Conservation (phyloP, 2,888 invertebrate genomes). For the Limnephilus auricula region DNA sequence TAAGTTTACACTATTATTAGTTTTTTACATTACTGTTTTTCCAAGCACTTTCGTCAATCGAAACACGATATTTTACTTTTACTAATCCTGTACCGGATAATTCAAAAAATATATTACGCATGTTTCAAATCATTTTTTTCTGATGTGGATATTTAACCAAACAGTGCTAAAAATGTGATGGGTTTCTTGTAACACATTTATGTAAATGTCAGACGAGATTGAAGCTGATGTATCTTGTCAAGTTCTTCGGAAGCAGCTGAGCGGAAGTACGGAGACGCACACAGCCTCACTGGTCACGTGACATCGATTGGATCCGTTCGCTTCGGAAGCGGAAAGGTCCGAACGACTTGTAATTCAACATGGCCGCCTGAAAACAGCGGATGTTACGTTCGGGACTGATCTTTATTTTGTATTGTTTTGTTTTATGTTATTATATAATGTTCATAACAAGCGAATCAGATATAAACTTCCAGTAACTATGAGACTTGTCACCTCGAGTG, state of each 20-base stretch:
- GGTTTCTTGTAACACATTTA: not conserved
- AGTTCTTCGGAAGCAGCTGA: constrained; percentile 55
- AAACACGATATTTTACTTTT: not conserved
- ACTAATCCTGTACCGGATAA: not conserved
- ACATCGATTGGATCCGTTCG: constrained; percentile 69
- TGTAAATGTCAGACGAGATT: not conserved
- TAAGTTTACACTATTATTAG: not conserved
- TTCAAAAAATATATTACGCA: not conserved
- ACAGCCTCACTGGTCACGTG: constrained; percentile 68
- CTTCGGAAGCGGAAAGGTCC: constrained; percentile 56
- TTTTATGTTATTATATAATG: not conserved
- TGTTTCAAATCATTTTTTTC: not conserved
- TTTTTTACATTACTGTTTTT: not conserved
- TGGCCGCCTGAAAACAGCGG: constrained; percentile 59
- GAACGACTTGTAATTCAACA: constrained; percentile 65
- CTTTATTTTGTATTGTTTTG: not conserved
- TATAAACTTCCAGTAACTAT: not conserved
- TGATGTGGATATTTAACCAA: not conserved
- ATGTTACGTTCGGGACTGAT: constrained; percentile 22
- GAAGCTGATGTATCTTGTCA: not conserved
- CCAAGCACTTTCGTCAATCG: not conserved
- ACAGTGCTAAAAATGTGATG: not conserved
- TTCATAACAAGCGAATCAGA: not conserved
- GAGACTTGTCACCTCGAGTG: not conserved
- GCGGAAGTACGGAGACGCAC: constrained; percentile 47